These are phyloP conservation scores for Cryptotermes secundus DNA, from an alignment of 1,140 invertebrate genomes.

Conservation along the genomic window DNA sequence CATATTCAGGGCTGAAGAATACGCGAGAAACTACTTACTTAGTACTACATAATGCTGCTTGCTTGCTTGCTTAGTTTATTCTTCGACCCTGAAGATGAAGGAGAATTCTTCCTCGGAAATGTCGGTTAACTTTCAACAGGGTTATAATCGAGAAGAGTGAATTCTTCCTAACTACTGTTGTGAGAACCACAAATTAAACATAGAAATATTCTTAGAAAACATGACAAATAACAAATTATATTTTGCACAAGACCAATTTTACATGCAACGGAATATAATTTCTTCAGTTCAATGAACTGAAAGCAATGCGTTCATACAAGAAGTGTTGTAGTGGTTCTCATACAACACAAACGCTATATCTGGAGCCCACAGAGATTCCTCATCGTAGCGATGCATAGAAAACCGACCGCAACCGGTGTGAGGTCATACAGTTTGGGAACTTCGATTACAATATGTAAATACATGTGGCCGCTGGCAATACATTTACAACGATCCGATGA, in stretches of 20 bases:
- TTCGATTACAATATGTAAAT: slow-evolving; percentile 20
- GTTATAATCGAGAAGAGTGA: no score
- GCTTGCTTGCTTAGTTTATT: no score
- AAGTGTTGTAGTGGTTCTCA: not conserved
- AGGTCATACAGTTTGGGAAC: not conserved
- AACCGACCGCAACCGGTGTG: not conserved
- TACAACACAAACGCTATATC: not conserved
- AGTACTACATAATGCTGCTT: no score
- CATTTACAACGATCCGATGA: not conserved
- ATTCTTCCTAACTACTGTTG: no score
- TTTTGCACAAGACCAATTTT: not conserved
- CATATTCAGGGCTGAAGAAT: no score
- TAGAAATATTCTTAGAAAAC: no score
- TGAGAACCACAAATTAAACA: no score
- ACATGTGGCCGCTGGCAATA: not conserved
- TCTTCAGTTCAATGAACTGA: not conserved
- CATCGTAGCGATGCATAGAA: not conserved
- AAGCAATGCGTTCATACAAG: not conserved
- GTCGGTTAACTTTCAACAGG: no score
- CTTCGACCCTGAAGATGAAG: no score
- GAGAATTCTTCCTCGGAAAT: no score
- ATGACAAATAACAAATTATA: no score
- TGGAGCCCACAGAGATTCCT: not conserved
- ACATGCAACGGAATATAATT: not conserved
- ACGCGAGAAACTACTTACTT: no score